phyloP scores from a whole-genome alignment of 2,113 vertebrate species.

The Malurus alboscapulatus region DNA sequence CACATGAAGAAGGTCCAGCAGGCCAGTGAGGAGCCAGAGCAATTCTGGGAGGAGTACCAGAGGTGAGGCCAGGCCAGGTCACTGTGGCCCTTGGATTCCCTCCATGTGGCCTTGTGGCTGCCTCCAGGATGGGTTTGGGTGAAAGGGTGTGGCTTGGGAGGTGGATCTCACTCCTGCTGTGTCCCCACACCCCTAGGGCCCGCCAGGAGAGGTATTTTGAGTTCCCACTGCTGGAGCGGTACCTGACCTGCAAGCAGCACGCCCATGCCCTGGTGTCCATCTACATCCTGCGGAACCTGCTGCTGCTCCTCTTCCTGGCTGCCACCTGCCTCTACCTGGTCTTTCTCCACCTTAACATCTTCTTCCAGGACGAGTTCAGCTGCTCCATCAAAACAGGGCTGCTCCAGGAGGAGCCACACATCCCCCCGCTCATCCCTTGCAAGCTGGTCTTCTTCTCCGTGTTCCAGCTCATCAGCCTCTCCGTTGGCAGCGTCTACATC shows the following conservation, averaged over 20 bases:
- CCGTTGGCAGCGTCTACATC: conserved; percentile 80
- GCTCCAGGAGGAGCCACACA: conserved; percentile 75
- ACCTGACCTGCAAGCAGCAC: conserved; percentile 88
- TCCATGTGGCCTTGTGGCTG: rapidly evolving
- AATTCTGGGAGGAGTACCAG: conserved; percentile 88
- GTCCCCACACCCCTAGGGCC: conserved; percentile 76
- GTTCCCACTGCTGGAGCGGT: conserved; percentile 92
- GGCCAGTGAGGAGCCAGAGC: conserved; percentile 75
- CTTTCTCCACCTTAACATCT: conserved; percentile 88
- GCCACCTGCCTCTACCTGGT: conserved; percentile 89
- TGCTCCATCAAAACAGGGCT: conserved; percentile 87
- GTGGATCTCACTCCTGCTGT: background rate
- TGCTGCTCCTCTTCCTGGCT: conserved; percentile 85
- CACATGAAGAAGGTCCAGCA: conserved; percentile 87
- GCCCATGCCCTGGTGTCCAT: conserved; percentile 85
- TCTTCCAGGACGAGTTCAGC: conserved; percentile 92
- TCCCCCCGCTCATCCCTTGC: conserved; percentile 85
- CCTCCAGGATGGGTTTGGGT: rapidly evolving
- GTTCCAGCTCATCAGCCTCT: conserved; percentile 89
- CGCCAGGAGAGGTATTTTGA: conserved; percentile 93
- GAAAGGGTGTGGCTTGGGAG: background rate
- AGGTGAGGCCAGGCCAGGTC: conserved; percentile 71
- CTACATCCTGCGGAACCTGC: conserved; percentile 87
- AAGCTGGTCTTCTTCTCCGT: conserved; percentile 86
- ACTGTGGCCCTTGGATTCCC: rapidly evolving